Conservation (phyloP, 1,140 invertebrate genomes). For the Zaprionus tsacasi region DNA sequence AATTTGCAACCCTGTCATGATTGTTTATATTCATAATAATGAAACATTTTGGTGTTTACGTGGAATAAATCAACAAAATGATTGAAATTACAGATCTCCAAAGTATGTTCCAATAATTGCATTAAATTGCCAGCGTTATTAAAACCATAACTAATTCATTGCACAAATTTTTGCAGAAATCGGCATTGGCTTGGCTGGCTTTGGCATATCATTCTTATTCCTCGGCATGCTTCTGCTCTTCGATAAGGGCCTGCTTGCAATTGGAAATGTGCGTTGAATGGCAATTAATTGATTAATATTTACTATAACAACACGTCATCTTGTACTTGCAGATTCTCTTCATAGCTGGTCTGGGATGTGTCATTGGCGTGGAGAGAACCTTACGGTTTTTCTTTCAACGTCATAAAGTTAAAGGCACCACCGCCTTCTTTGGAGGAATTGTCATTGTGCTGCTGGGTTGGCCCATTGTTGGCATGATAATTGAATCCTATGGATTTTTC, state of each 20-base stretch:
- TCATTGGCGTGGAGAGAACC: slow-evolving; percentile 98
- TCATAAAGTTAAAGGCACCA: slow-evolving; percentile 97
- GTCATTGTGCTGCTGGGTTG: slow-evolving; percentile 97
- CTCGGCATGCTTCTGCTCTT: slow-evolving; percentile 97
- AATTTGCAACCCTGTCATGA: slow-evolving; percentile 48
- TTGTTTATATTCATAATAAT: slow-evolving; percentile 67
- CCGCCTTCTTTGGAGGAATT: slow-evolving; percentile 97
- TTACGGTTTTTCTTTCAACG: slow-evolving; percentile 99
- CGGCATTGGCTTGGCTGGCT: slow-evolving; percentile 97
- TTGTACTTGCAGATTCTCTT: slow-evolving; percentile 88
- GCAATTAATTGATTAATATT: background rate
- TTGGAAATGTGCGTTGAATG: slow-evolving; percentile 95
- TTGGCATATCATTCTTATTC: slow-evolving; percentile 98
- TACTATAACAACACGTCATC: background rate
- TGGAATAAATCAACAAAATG: slow-evolving; percentile 85
- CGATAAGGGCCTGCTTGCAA: slow-evolving; percentile 98
- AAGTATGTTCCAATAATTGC: slow-evolving; percentile 86
- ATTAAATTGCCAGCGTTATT: slow-evolving; percentile 1
- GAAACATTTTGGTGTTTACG: slow-evolving; percentile 70
- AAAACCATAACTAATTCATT: slow-evolving; percentile 13
- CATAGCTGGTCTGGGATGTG: slow-evolving; percentile 96
- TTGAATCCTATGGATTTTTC: slow-evolving; percentile 96
- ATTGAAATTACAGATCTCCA: slow-evolving; percentile 90
- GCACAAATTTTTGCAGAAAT: slow-evolving; percentile 91
- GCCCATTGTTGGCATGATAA: slow-evolving; percentile 97